Base-by-base conservation (phyloP, 1,140 invertebrate species). In the Bombus balteatus region DNA sequence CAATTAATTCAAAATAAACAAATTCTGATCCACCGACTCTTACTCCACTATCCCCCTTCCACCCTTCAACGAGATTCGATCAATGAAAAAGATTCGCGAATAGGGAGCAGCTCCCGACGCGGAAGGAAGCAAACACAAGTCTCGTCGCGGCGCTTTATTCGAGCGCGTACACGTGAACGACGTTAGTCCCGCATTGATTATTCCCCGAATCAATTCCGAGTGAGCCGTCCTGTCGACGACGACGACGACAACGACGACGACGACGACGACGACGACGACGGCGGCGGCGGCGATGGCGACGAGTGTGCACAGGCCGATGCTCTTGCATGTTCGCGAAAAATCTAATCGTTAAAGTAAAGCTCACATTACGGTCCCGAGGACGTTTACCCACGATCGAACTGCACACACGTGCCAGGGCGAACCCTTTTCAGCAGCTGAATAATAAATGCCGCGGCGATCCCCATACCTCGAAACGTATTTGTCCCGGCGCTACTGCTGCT, bases 321-420 rank as follows among this genome's bases (percentile, higher is more conserved):
- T 78, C 22, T 71, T 57, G 87, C 84, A 77, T 72, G 80, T 77
- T 83, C 88, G 81, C 66, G 88, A 79, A 89, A 89, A 89, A 90
- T 66, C 88, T 90, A 90, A 90, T 90, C 89, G 89, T 85, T 87
- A 90, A 90, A 90, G 89, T 90, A 90, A 90, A 90, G 89, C 79
- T 72, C 86, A 86, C 86, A 88, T 87, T 90, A 88, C 86, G 76
- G 78, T 75, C 66, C 75, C 34, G 59, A 79, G 88, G 68, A 90
- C 82, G 88, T 90, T 90, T 90, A 90, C 89, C 89, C 82, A 79
- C 88, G 89, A 90, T 90, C 89, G 89, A 88, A 88, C 71, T 73
- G 70, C 85, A 80, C 86, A 81, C 86, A 88, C 68, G 70, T 43
- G 47, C 43, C 80, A 83, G 88, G 82, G 85, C 86, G 81, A 83